phyloP scores from a whole-genome alignment of 1,140 invertebrate species.

The Ptiloglossa arizonensis region DNA sequence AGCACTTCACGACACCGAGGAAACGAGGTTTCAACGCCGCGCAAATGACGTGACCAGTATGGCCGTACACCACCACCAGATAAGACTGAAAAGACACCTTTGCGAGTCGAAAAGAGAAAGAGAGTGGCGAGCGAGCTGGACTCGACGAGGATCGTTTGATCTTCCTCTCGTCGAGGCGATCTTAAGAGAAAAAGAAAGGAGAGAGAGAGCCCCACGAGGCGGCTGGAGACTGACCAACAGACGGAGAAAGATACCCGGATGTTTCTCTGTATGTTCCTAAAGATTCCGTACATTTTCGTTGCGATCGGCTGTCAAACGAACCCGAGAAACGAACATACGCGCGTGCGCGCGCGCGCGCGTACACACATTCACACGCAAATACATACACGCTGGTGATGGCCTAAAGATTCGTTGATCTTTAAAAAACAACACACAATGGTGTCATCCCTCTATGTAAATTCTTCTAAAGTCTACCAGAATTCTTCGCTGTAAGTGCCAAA shows the following conservation, averaged over 20 bases:
- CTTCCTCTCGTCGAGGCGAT: background rate
- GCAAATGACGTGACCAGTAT: constrained; percentile 79
- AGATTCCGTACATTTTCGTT: constrained; percentile 32
- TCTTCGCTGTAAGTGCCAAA: constrained; percentile 63
- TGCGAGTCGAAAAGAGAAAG: constrained; percentile 9
- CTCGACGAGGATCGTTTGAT: constrained; percentile 5
- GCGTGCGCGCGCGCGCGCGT: too few species aligned
- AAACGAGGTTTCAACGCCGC: constrained; percentile 74
- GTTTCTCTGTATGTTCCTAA: constrained; percentile 53
- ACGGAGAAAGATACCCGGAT: constrained; percentile 37
- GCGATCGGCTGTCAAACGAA: background rate
- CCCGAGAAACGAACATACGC: background rate
- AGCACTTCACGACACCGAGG: constrained; percentile 66
- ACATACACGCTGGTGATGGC: constrained; percentile 16
- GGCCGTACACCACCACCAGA: constrained; percentile 71
- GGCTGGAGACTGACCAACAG: constrained; percentile 33
- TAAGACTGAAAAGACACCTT: constrained; percentile 74
- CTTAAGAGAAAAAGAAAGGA: constrained; percentile 13
- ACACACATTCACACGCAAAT: background rate
- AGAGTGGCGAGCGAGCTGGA: constrained; percentile 9
- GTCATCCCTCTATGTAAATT: background rate
- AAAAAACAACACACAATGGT: background rate
- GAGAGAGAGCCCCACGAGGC: constrained; percentile 29
- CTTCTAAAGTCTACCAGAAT: constrained; percentile 27
- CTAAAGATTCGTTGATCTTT: constrained; percentile 24